A percentile compares a stretch with the other conserved stretches of the same genome.
Conservation (phyloP, 2,113 vertebrate genomes). For the Anolis sagrei region DNA sequence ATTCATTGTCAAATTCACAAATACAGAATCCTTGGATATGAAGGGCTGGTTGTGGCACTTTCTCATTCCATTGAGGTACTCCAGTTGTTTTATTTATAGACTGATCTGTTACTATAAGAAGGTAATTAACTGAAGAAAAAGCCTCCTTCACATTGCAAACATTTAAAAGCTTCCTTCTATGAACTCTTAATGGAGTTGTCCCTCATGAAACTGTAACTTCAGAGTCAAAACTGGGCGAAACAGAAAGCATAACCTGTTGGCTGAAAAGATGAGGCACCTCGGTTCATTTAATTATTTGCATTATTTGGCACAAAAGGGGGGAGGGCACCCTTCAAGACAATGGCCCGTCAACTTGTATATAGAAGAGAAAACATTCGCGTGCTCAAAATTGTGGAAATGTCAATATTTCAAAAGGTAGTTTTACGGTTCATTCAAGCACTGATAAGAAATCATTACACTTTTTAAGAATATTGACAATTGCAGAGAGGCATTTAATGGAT, state of each 20-base stretch:
- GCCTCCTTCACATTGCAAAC: constrained; percentile 23
- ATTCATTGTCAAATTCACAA: no score
- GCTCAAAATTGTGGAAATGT: constrained; percentile 81
- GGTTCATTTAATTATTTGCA: constrained; percentile 34
- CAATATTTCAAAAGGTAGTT: constrained; percentile 84
- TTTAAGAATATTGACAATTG: constrained; percentile 79
- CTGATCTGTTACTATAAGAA: background rate
- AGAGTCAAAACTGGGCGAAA: constrained; percentile 38
- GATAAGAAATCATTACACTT: constrained; percentile 82
- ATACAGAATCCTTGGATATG: no score
- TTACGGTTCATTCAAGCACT: constrained; percentile 81
- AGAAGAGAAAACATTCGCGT: constrained; percentile 69
- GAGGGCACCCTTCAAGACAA: constrained; percentile 59
- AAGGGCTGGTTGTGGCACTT: background rate
- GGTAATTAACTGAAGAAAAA: constrained; percentile 12
- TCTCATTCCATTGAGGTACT: background rate
- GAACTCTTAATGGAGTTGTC: background rate
- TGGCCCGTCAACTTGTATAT: constrained; percentile 66
- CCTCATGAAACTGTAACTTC: constrained; percentile 51
- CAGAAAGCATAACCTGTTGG: constrained; percentile 7
- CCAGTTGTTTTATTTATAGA: background rate
- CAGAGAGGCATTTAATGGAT: constrained; percentile 75
- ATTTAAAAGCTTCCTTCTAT: background rate
- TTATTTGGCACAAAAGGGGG: constrained; percentile 25
- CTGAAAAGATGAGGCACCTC: constrained; percentile 8